Base-by-base conservation (phyloP, 2,113 vertebrate species). In the Suncus etruscus region DNA sequence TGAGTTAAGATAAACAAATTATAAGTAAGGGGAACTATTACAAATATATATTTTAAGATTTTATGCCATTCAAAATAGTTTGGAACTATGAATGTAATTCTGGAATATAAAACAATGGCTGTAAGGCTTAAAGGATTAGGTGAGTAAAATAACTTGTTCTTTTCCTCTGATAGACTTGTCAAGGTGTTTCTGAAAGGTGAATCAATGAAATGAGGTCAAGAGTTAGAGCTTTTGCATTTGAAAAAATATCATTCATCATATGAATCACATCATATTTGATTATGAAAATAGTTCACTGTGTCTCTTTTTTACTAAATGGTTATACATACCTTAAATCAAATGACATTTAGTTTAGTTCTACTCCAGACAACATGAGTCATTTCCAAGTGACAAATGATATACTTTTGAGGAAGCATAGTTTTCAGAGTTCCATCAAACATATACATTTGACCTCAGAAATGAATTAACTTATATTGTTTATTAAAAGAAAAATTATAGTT, bases 401-500 rank as follows among this genome's bases (percentile, higher is more conserved):
- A 6, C 45, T 87, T 94, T 86, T 32, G 45, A 87, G 22, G 16
- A 94, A 87, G 16, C 16, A 86, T 68, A 72, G 22, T 3, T 16
- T 82, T 95, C 88, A 15, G 84, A 73, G 88, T 90, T 94, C 25
- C 47, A 76, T 32, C 47, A 86, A 92, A 90, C 66, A 81, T 50
- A 73, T 25, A 72, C 18, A 87, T 92, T 81, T 91, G 15, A 70
- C 22, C 47, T 79, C 66, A 63, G 4, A 90, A 78, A 10, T 82
- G 3, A 95, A 88, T 85, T 81, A 65, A 80, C 29, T 50, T 51
- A 77, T 15, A 31, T 39, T 39, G 10, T 84, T 68, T 87, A 73
- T 87, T 87, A 69, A 78, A 81, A 73, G 18, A 82, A 78, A 61
- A 78, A 51, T 83, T 39, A 45, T 0, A 63, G 65, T 3, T 61